Evolutionary conservation across 2,888 invertebrate species (phyloP), one percentile per base, ranked within the genome.

Genomic region (Pyrrhia umbra): DNA sequence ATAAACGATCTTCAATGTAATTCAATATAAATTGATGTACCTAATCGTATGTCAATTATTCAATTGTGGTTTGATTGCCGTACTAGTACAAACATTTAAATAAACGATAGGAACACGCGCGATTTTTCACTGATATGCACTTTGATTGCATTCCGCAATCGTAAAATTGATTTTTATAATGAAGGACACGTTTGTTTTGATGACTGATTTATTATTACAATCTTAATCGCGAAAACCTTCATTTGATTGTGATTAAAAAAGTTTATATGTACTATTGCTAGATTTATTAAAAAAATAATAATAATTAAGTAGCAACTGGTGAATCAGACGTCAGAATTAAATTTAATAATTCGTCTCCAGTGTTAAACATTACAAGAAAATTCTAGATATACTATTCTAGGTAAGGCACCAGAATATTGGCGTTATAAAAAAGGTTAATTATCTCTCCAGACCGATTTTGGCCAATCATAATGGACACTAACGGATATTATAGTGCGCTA

Each of bases 1-100:
- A 66, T 51, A 49, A 72, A 60, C 63, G 47, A 55, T 63, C 42
- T 68, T 51, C 30, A 46, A 39, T 34, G 50, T 65, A 64, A 61
- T 64, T 54, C 39, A 62, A 65, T 62, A 50, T 46, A 60, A 59
- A 75, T 64, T 46, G 62, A 76, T 67, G 68, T 6, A 21, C 39
- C 60, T 65, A 65, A 77, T 65, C 52, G 42, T 40, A 42, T 34
- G 13, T 55, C 54, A 68, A 65, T 75, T 75, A 77, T 77, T 75
- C 68, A 77, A 62, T 73, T 56, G 54, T 10, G 43, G 60, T 40
- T 54, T 59, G 55, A 63, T 45, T 59, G 23, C 21, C n/a, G 39
- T 65, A 50, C 23, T 30, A 27, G 34, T 23, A 47, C 68, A 61
- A 55, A 51, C 55, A 65, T 18, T 51, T 25, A 45, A 47, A 50